phyloP scores from a whole-genome alignment of 2,888 invertebrate species.

The Zootermopsis nevadensis region DNA sequence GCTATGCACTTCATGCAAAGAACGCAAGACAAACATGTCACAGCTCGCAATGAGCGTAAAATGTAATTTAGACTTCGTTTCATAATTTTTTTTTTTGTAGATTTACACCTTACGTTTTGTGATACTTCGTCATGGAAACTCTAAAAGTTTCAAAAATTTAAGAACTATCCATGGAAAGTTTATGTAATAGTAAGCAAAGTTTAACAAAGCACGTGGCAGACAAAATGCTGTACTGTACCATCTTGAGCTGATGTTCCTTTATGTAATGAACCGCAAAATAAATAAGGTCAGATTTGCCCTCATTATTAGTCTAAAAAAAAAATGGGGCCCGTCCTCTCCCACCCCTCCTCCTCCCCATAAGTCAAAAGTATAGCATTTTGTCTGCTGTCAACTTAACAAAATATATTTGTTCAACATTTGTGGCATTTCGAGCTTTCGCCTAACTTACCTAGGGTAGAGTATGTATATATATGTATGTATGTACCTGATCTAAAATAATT shows the following conservation, averaged over 20 bases:
- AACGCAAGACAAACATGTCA: too few species aligned
- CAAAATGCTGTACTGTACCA: background rate
- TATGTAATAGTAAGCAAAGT: background rate
- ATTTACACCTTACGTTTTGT: background rate
- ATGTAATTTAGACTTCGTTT: background rate
- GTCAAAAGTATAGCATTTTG: background rate
- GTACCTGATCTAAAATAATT: slow-evolving; percentile 19
- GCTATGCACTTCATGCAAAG: too few species aligned
- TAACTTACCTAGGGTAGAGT: slow-evolving; percentile 26
- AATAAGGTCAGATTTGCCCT: too few species aligned
- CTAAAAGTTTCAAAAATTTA: background rate
- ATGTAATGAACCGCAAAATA: background rate
- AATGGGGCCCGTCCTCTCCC: too few species aligned
- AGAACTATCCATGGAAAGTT: background rate
- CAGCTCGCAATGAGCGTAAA: background rate
- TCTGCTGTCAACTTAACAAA: background rate
- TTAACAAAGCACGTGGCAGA: background rate
- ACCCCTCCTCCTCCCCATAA: too few species aligned
- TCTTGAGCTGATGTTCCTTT: background rate
- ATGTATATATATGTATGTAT: background rate
- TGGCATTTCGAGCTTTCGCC: background rate
- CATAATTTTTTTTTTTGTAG: too few species aligned
- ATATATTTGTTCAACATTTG: background rate
- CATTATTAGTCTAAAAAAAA: too few species aligned
- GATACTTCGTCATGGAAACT: background rate